These are phyloP conservation scores for Montifringilla adamsi DNA, from an alignment of 2,113 vertebrate species.

Conservation along the genomic window DNA sequence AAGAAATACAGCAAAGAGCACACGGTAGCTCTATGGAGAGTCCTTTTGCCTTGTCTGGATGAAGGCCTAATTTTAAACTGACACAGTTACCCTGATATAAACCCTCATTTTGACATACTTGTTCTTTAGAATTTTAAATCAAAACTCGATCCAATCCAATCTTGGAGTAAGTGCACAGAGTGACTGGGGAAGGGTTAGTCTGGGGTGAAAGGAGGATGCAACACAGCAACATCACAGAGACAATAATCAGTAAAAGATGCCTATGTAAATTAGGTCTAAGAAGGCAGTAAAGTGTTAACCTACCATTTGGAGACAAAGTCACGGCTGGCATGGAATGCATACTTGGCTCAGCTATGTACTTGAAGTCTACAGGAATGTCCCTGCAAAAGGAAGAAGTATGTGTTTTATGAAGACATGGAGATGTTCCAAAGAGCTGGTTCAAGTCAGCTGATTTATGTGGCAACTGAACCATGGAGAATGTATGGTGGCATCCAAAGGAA, in stretches of 20 bases:
- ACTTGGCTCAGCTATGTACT: constrained; percentile 98
- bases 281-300: constrained; percentile 60
- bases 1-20: not conserved
- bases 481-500: not conserved
- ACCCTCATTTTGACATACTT: not conserved
- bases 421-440: not conserved
- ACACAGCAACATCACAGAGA: not conserved
- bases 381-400: constrained; percentile 75
- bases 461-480: not conserved
- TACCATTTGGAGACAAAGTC: constrained; percentile 96
- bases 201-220: not conserved
- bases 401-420: constrained; percentile 24
- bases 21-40: not conserved
- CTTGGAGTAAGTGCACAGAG: not conserved
- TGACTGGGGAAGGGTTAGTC: not conserved
- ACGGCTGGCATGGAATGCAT: constrained; percentile 99
- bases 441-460: not conserved
- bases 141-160: not conserved
- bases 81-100: not conserved
- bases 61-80: not conserved
- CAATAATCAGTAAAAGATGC: not conserved
- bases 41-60: not conserved
- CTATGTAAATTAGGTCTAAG: not conserved
- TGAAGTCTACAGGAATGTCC: constrained; percentile 99
- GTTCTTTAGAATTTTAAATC: not conserved